These are phyloP conservation scores for Thymallus thymallus DNA, from an alignment of 2,113 vertebrate species.

Conservation along the genomic window DNA sequence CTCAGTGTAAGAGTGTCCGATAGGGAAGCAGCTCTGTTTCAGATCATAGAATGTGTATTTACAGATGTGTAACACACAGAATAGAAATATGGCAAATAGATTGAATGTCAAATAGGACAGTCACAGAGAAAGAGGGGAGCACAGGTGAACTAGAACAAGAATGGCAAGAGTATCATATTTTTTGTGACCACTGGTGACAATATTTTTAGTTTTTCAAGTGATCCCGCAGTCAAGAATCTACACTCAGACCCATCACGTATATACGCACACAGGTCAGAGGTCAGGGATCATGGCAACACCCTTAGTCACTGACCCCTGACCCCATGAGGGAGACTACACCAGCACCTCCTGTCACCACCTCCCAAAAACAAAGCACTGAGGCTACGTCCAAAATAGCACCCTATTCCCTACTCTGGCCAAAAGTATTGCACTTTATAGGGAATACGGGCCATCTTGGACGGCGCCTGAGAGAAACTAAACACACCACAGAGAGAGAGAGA, in stretches of 20 bases:
- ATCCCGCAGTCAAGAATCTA: not conserved
- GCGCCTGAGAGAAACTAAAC: not conserved
- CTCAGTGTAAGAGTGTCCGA: constrained; percentile 1
- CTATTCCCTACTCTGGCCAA: not conserved
- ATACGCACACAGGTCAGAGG: too few relatives aligned
- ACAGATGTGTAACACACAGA: constrained; percentile 45
- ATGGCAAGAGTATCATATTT: not conserved
- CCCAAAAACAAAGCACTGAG: not conserved
- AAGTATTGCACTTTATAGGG: not conserved
- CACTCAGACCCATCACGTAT: not conserved
- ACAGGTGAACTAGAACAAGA: not conserved
- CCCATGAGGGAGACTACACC: not conserved
- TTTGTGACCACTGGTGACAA: not conserved
- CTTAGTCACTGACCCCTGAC: too few relatives aligned
- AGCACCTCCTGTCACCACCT: not conserved
- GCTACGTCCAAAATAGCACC: too few relatives aligned
- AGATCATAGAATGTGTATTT: constrained; percentile 53
- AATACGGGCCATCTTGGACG: not conserved
- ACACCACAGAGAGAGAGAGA: constrained; percentile 25
- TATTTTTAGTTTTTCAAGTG: not conserved
- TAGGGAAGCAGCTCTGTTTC: constrained; percentile 17
- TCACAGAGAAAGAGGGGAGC: not conserved
- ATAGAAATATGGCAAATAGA: constrained; percentile 11
- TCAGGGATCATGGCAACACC: too few relatives aligned
- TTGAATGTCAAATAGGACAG: not conserved